Evolutionary conservation across 2,113 vertebrate species (phyloP), one percentile per base, ranked within the genome.

Genomic region (Carassius carassius): DNA sequence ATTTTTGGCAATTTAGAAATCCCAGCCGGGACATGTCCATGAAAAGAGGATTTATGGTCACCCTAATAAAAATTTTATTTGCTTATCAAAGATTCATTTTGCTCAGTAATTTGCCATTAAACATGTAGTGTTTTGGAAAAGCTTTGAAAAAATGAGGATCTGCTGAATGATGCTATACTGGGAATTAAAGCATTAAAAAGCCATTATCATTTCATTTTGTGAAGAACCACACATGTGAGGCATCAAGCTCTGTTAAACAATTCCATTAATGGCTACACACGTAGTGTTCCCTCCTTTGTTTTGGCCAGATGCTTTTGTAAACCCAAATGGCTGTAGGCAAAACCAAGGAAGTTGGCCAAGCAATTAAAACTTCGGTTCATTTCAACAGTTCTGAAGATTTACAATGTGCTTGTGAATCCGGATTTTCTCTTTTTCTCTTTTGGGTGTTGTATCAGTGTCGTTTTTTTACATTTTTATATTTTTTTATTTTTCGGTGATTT

Each of bases 181-280:
- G 19, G 37, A 73, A 44, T 23, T 44, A 73, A 44, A 73, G 19
- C 21, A 73, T 73, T 44, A 44, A 44, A 23, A 78, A 77, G 25
- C 0, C 0, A 17, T 79, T 77, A 56, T 0, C 47, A 4, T 54
- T 62, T 44, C 4, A 79, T 62, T 79, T 16, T 11, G n/a, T 23
- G 14, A 2, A 77, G 49, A 78, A 60, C 29, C 54, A 37, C 76
- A 78, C 4, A 60, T 78, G 76, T 78, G 76, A n/a, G 32, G 19
- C 76, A 41, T 56, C 49, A 51, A 51, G 3, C 13, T 49, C 12
- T 41, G 19, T 78, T 78, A 78, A 78, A 44, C 21, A 63, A 79
- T 79, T 13, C n/a, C n/a, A 79, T 37, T 79, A 62, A 41, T 63
- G 56, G 12, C 35, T 62, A 60, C 32, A 78, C 51, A 41, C 11